Percentiles rank a stretch among this genome's conserved stretches.
Evolutionary conservation across 1,140 invertebrate genomes (phyloP).

Genomic region (Mamestra configurata): DNA sequence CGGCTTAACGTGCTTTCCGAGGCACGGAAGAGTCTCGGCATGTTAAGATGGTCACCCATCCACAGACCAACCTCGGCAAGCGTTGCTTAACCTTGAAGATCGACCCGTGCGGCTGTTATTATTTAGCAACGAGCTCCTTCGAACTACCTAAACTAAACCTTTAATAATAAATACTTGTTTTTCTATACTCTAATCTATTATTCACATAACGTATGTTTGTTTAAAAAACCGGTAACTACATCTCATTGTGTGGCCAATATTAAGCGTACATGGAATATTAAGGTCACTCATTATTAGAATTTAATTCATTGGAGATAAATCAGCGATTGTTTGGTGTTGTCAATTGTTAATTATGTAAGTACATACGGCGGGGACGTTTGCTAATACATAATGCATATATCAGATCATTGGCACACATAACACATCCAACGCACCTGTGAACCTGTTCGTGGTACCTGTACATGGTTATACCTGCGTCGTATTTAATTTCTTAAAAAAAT

Average conservation of each 20-base stretch:
- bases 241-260: not conserved
- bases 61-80: too few species aligned
- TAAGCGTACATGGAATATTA: not conserved
- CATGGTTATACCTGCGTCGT: too few species aligned
- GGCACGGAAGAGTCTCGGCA: too few species aligned
- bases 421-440: not conserved
- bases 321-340: not conserved
- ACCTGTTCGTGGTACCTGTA: too few species aligned
- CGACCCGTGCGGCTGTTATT: too few species aligned
- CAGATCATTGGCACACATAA: not conserved
- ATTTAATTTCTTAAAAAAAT: not conserved
- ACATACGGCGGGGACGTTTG: not conserved
- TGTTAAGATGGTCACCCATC: too few species aligned
- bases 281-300: not conserved
- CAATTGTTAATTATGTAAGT: not conserved
- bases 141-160: too few species aligned
- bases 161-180: not conserved
- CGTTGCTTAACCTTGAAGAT: too few species aligned
- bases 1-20: too few species aligned
- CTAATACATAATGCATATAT: not conserved
- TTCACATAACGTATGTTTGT: not conserved
- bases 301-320: not conserved
- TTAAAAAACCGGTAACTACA: not conserved
- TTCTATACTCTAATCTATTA: not conserved
- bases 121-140: too few species aligned